These are phyloP conservation scores for Xerus inauris DNA, from an alignment of 2,113 vertebrate species.

Conservation along the genomic window DNA sequence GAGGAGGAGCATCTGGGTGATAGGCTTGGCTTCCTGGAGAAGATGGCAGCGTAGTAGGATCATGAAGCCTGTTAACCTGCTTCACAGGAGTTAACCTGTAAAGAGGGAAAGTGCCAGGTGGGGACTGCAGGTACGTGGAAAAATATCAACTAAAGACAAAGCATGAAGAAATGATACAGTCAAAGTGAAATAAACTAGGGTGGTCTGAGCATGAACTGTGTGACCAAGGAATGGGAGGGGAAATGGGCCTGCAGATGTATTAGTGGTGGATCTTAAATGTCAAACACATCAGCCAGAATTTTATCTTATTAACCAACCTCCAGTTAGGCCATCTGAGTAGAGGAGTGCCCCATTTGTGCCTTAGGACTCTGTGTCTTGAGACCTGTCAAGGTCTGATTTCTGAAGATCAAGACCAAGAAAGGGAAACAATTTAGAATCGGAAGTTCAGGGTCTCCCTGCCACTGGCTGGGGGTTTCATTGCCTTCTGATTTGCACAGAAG, in stretches of 20 bases:
- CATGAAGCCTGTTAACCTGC: neutral
- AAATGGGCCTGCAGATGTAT: neutral
- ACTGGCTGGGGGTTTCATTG: fast-evolving
- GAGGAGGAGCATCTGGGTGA: neutral
- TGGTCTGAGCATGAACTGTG: no score
- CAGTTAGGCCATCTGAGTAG: neutral
- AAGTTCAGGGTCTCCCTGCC: neutral
- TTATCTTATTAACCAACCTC: neutral
- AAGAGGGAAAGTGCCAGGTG: neutral
- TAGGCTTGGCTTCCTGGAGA: neutral
- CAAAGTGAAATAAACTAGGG: neutral
- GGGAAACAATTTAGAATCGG: neutral
- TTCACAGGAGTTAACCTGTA: neutral
- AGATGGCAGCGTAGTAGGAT: neutral
- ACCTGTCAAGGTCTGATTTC: neutral
- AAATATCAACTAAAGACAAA: neutral
- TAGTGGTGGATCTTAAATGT: fast-evolving
- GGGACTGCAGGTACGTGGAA: no score
- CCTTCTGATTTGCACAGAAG: neutral
- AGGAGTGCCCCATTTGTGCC: fast-evolving
- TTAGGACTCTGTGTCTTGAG: neutral
- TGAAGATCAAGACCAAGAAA: neutral
- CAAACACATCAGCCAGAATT: neutral
- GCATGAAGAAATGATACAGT: neutral
- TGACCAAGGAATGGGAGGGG: neutral